Percentiles rank a stretch among this genome's conserved stretches.
phyloP scores from a whole-genome alignment of 2,888 invertebrate genomes.

The Drosophila colorata region DNA sequence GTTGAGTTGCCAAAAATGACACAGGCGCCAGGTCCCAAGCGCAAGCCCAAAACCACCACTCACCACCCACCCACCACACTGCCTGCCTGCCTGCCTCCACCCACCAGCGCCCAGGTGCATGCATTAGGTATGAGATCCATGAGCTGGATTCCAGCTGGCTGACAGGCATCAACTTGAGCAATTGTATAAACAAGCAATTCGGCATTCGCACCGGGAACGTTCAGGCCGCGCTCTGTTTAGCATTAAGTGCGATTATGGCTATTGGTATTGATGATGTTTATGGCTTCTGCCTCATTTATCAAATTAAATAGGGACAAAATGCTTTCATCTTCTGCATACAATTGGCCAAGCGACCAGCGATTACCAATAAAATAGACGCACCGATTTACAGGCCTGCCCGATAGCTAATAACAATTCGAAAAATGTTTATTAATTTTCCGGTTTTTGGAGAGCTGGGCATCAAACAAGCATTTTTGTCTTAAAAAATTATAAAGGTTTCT shows the following conservation, averaged over 20 bases:
- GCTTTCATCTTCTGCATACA: conserved; percentile 39
- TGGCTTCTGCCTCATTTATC: conserved; percentile 59
- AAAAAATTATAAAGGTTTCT: too few relatives aligned
- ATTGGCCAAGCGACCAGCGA: conserved; percentile 18
- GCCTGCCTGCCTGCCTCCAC: not conserved
- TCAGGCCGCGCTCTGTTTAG: conserved; percentile 27
- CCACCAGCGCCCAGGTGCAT: conserved; percentile 32
- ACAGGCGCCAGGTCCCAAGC: conserved; percentile 39
- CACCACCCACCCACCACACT: not conserved
- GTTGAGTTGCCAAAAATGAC: conserved; percentile 66
- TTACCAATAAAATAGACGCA: conserved; percentile 32
- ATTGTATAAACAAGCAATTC: conserved; percentile 55
- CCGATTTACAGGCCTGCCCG: not conserved
- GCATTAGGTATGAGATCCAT: conserved; percentile 10
- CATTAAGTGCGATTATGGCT: conserved; percentile 64
- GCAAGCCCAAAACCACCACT: not conserved
- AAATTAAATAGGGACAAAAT: conserved; percentile 55
- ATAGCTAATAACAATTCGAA: conserved; percentile 19
- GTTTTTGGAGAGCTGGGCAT: not conserved
- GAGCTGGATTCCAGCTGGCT: conserved; percentile 25
- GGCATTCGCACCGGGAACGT: conserved; percentile 3
- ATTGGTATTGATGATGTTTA: conserved; percentile 55
- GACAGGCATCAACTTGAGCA: conserved; percentile 59
- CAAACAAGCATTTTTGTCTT: not conserved
- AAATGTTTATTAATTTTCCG: conserved; percentile 30